Base-by-base conservation (phyloP, 2,888 invertebrate species). In the Microchrysa polita region DNA sequence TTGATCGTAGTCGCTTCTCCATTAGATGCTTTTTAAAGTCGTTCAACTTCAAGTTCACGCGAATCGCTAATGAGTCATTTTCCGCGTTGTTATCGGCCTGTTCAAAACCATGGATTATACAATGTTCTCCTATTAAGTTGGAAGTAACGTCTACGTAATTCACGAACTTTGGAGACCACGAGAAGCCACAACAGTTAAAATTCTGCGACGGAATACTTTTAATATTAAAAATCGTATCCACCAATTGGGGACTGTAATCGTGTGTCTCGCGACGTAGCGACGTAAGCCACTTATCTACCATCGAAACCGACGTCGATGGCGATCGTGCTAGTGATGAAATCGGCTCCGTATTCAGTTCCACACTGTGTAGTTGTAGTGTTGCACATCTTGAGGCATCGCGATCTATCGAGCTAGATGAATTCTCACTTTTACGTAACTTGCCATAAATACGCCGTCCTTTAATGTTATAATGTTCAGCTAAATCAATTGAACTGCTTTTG, bases 181-280 rank as follows among this genome's bases (percentile, higher is more conserved):
- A 16, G 2, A 55, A 55, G n/a, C 74, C 75, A 71, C 75, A 73
- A 76, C 71, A 73, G 73, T 73, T 73, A 61, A 77, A 78, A 74
- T 77, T 78, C 1, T 53, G 42, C 23, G 83, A 80, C 23, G 84
- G 84, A 76, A 85, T 82, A 75, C 82, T 82, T 76, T 85, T 85
- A 0, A 83, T 82, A 78, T 81, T 79, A 76, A 80, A 80, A 72
- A 78, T 75, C 27, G 78, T 79, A 67, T 79, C 77, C 18, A 18
- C 20, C 74, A 80, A 80, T 60, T 78, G 77, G 23, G 76, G 76
- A 71, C 78, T 69, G 75, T 84, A 84, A 74, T 79, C 77, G 74
- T 82, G 80, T 73, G 81, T 79, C 74, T 84, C 82, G 77, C 78
- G 77, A 74, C 84, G 82, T 77, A 84, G 77, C 78, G 80, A 79